Conservation (phyloP, 2,888 invertebrate species). For the Ecdyonurus torrentis region DNA sequence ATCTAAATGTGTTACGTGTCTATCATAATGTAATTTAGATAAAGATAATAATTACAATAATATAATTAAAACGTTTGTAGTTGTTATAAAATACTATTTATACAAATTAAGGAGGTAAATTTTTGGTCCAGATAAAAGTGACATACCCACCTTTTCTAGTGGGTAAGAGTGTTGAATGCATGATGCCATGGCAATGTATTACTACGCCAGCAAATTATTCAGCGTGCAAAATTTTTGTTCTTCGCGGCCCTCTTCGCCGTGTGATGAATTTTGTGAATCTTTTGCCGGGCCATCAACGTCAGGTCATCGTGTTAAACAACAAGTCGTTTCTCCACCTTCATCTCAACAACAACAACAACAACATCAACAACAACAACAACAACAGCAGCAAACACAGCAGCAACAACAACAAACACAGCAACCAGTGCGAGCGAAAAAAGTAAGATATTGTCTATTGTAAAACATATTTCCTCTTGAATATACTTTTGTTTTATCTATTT, state of each 20-base stretch:
- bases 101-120: too few relatives aligned
- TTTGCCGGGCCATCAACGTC: not conserved
- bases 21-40: too few relatives aligned
- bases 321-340: too few relatives aligned
- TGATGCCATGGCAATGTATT: not conserved
- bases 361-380: not conserved
- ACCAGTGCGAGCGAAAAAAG: not conserved
- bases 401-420: not conserved
- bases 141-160: not conserved
- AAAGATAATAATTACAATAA: too few relatives aligned
- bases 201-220: not conserved
- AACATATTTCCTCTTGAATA: too few relatives aligned
- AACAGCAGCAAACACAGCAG: not conserved
- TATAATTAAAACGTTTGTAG: too few relatives aligned
- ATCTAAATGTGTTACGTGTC: too few relatives aligned
- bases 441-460: too few relatives aligned
- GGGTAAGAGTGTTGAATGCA: not conserved
- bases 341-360: not conserved
- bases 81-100: too few relatives aligned
- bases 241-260: not conserved
- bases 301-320: not conserved
- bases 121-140: not conserved
- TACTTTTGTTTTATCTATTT: too few relatives aligned
- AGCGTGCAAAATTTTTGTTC: not conserved
- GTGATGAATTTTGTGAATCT: not conserved